Evolutionary conservation across 2,113 vertebrate genomes (phyloP).

Genomic region (Sceloporus undulatus): DNA sequence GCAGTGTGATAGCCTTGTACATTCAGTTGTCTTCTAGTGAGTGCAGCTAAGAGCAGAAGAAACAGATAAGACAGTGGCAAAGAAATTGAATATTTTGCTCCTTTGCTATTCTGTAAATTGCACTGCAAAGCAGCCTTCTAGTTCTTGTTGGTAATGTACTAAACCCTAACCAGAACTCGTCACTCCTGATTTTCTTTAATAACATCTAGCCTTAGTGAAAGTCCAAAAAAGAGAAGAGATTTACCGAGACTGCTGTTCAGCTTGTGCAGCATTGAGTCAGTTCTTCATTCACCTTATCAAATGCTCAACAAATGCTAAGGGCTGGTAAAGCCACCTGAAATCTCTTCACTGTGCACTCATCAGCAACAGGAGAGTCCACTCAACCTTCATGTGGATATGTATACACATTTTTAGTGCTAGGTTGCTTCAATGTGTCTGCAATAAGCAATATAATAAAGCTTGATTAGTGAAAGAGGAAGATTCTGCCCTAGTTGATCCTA

Average conservation of each 20-base stretch:
- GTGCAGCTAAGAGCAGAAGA: neutral
- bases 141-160: too few relatives aligned
- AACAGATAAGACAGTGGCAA: neutral
- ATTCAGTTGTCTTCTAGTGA: neutral
- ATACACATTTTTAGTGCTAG: neutral
- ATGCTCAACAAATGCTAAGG: constrained; percentile 1
- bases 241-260: neutral
- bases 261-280: neutral
- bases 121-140: neutral
- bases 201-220: neutral
- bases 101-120: neutral
- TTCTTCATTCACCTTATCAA: neutral
- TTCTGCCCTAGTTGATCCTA: too few relatives aligned
- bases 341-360: neutral
- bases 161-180: neutral
- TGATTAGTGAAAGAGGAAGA: too few relatives aligned
- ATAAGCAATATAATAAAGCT: too few relatives aligned
- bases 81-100: neutral
- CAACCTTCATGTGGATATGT: neutral
- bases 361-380: neutral
- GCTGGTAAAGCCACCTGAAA: neutral
- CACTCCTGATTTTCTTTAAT: neutral
- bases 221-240: neutral
- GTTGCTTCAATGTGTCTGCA: too few relatives aligned
- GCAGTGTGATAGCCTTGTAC: neutral